Evolutionary conservation across 2,888 invertebrate species (phyloP).

Genomic region (Meandrusa payeni): DNA sequence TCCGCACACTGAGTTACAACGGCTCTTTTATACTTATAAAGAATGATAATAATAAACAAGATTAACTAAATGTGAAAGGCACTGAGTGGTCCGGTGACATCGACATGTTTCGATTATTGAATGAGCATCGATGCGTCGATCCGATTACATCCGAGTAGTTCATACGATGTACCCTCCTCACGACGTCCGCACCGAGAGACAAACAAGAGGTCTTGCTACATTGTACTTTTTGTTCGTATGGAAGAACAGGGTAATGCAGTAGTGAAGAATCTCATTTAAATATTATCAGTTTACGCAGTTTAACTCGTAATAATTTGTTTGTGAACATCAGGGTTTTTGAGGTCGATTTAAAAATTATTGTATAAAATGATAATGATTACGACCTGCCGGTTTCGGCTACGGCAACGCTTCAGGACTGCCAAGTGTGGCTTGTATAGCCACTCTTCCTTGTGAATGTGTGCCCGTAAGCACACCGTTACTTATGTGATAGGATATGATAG

Average conservation of each 20-base stretch:
- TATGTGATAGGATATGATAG: no score
- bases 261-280: slow-evolving; percentile 1
- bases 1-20: no score
- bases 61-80: slow-evolving; percentile 17
- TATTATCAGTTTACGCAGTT: no score
- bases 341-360: no score
- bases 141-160: slow-evolving; percentile 62
- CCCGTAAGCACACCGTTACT: no score
- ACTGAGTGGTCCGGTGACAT: slow-evolving; percentile 17
- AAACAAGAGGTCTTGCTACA: slow-evolving; percentile 49
- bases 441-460: no score
- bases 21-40: slow-evolving; percentile 3
- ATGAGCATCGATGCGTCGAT: slow-evolving; percentile 64
- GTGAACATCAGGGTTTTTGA: no score
- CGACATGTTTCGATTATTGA: slow-evolving; percentile 57
- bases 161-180: slow-evolving; percentile 44
- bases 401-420: no score
- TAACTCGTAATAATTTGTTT: no score
- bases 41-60: slow-evolving; percentile 11
- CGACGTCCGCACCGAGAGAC: slow-evolving; percentile 38
- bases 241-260: not conserved
- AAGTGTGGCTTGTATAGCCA: no score
- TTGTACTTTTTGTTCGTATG: slow-evolving; percentile 50
- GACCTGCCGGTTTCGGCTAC: no score
- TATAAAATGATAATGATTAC: no score